Evolutionary conservation across 2,113 vertebrate species (phyloP).

Genomic region (Xiphias gladius): DNA sequence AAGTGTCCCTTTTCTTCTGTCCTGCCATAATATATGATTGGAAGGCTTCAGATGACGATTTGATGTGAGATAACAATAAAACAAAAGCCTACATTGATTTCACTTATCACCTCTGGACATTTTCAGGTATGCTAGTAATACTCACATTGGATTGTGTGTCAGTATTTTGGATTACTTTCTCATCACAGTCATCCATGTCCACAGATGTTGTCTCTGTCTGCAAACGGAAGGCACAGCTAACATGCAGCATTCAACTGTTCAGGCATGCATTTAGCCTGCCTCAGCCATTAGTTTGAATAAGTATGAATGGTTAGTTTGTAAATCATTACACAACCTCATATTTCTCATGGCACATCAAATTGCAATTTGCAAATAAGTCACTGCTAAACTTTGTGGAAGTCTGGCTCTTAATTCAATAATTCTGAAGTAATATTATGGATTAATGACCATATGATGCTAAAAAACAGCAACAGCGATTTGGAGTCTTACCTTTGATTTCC

Average conservation of each 20-base stretch:
- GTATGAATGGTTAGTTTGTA: slow-evolving; percentile 32
- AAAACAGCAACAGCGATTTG: not conserved
- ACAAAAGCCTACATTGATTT: not conserved
- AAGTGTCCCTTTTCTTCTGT: slow-evolving; percentile 9
- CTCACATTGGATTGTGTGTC: slow-evolving; percentile 78
- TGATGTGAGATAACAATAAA: not conserved
- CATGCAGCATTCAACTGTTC: slow-evolving; percentile 66
- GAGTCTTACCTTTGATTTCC: slow-evolving; percentile 88
- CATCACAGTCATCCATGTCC: slow-evolving; percentile 79
- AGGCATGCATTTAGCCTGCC: slow-evolving; percentile 57
- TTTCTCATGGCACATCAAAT: not conserved
- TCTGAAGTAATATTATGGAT: not conserved
- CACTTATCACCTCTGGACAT: not conserved
- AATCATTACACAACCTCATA: not conserved
- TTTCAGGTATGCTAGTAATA: slow-evolving; percentile 69
- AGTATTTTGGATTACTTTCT: slow-evolving; percentile 69
- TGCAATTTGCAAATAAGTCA: not conserved
- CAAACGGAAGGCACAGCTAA: slow-evolving; percentile 75
- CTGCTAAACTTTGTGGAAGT: not conserved
- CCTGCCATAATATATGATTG: not conserved
- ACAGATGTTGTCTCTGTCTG: slow-evolving; percentile 78
- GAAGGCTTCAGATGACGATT: not conserved
- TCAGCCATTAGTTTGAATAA: slow-evolving; percentile 2
- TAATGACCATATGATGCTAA: not conserved
- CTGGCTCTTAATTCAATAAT: not conserved